Percentiles rank a stretch among this genome's conserved stretches.
Conservation (phyloP, 92 coral and sea anemone species). For the Nematostella vectensis region DNA sequence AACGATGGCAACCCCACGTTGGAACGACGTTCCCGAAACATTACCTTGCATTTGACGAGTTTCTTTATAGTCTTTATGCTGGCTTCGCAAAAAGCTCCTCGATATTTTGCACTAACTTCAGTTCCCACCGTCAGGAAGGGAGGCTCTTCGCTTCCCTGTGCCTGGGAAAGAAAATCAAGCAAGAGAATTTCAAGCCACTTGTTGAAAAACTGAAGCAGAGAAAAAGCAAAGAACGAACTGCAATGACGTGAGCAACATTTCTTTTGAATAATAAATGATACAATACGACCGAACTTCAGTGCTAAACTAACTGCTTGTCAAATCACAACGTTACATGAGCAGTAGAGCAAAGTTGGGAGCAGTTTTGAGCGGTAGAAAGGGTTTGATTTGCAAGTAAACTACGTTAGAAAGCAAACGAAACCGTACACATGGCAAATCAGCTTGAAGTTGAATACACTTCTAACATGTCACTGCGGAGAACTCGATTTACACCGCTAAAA, state of each 20-base stretch:
- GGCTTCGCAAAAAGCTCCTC: constrained; percentile 99
- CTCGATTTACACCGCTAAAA: constrained; percentile 19
- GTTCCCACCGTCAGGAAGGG: constrained; percentile 95
- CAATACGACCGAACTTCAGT: constrained; percentile 14
- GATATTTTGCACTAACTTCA: constrained; percentile 97
- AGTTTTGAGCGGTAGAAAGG: too few species aligned
- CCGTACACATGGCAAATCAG: constrained; percentile 29
- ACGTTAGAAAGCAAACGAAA: too few species aligned
- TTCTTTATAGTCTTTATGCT: constrained; percentile 90
- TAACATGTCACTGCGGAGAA: constrained; percentile 19
- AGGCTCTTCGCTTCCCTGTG: constrained; percentile 94
- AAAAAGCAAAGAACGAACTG: constrained; percentile 19
- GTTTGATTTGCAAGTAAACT: too few species aligned
- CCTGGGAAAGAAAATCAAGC: constrained; percentile 55
- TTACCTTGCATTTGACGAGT: constrained; percentile 97
- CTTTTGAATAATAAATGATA: constrained; percentile 90
- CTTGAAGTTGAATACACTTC: constrained; percentile 21
- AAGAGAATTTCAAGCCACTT: constrained; percentile 42
- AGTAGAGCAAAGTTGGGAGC: too few species aligned
- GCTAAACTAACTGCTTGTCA: constrained; percentile 28
- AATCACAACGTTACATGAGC: constrained; percentile 10
- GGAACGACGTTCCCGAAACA: neutral
- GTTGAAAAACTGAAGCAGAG: constrained; percentile 34
- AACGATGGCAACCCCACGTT: constrained; percentile 6
- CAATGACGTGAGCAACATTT: constrained; percentile 85